Base-by-base conservation (phyloP, 35 echinoderm and acorn worm species). In the Hemicentrotus pulcherrimus region DNA sequence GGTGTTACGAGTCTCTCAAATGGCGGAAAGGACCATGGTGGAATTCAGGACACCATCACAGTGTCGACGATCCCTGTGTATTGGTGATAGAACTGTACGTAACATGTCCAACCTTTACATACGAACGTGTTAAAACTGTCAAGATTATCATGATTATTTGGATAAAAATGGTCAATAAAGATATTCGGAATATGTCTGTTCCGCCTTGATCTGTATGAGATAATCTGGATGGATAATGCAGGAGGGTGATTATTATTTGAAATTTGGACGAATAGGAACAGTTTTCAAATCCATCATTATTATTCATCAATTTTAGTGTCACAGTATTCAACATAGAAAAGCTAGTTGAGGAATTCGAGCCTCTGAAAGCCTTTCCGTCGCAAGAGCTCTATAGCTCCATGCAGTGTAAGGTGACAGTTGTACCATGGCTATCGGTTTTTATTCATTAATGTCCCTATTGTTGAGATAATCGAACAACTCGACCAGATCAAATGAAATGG, bases 391-490 rank as follows among this genome's bases (percentile, higher is more conserved):
- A n/a, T n/a, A 59, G 5, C 52, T 59, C 0, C 2, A 78, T 78
- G 65, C 18, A 7, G 65, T 78, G 28, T n/a, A 22, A 18, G 19
- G 65, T 78, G 65, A 78, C 65, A 78, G 65, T 78, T 78, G 65
- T 78, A 78, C 65, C 65, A 28, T 78, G 28, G 65, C 15, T 55
- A 55, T 55, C 50, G 50, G 50, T 55, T 55, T 55, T 78, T 78
- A 78, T 78, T 78, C 18, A 78, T 24, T 78, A 78, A 78, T 78
- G 65, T 78, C 65, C 22, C 65, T 78, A 78, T 78, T 78, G 65
- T 78, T 78, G 65, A 78, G 65, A 78, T 78, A 78, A 78, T 78
- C 65, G 61, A 78, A 78, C 50, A 55, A 55, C 50, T 55, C 50
- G 50, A 55, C 65, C 65, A 15, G 19, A 78, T 78, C 65, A 78